phyloP scores from a whole-genome alignment of 2,797 vertebrate genomes.

The Centropyge bicolor region DNA sequence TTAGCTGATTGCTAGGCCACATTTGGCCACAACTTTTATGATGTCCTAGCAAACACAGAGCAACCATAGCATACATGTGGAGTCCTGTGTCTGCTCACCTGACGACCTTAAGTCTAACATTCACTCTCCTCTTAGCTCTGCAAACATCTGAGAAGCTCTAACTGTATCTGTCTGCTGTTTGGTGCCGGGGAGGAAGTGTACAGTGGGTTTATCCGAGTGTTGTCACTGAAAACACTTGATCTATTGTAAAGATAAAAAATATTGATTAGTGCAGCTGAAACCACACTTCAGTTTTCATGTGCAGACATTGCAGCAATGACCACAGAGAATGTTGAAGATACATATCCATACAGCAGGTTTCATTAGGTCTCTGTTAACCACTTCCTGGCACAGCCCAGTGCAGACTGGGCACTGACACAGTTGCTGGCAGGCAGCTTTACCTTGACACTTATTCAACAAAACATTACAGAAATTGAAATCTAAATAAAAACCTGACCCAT shows the following conservation, averaged over 20 bases:
- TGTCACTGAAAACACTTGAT: not conserved
- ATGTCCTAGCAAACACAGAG: not conserved
- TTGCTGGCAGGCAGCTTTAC: not conserved
- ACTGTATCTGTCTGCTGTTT: not conserved
- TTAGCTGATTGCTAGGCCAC: not conserved
- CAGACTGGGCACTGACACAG: not conserved
- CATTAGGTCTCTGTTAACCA: not conserved
- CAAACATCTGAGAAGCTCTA: not conserved
- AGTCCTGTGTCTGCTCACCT: not conserved
- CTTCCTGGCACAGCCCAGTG: not conserved
- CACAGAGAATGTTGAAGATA: not conserved
- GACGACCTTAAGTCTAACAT: not conserved
- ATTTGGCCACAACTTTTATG: not conserved
- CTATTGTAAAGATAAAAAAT: not conserved
- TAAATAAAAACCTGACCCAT: not conserved
- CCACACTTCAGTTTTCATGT: not conserved
- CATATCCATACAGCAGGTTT: not conserved
- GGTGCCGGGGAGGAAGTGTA: not conserved
- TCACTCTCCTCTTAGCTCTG: not conserved
- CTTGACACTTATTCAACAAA: not conserved
- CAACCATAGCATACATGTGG: too few relatives aligned
- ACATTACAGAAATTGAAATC: not conserved
- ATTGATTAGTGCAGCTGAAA: not conserved
- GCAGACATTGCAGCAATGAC: not conserved
- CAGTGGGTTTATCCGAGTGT: not conserved